A percentile compares a stretch with the other conserved stretches of the same genome.
These are phyloP conservation scores for Gymnosoma rotundatum DNA, from an alignment of 2,888 invertebrate genomes.

Conservation along the genomic window DNA sequence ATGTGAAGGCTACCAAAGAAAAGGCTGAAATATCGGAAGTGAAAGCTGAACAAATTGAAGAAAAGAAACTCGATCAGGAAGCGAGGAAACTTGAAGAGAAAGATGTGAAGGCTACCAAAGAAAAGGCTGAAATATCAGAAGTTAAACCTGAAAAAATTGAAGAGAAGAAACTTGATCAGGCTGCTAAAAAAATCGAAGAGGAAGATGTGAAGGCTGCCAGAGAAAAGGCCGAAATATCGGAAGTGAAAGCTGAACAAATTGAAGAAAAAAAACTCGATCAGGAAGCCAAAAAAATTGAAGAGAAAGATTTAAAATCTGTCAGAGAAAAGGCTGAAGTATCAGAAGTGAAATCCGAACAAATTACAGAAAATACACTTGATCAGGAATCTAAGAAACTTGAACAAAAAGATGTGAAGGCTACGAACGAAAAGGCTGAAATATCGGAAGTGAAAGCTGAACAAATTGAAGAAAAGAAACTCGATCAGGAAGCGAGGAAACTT, in stretches of 20 bases:
- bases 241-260: too few species aligned
- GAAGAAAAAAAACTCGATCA: too few species aligned
- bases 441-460: conserved; percentile 15
- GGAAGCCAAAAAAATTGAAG: too few species aligned
- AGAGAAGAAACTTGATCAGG: too few species aligned
- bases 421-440: background rate
- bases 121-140: too few species aligned
- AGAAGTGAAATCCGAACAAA: conserved; percentile 14
- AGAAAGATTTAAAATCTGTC: too few species aligned
- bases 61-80: conserved; percentile 35
- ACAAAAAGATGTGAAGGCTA: conserved; percentile 32
- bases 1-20: background rate
- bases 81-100: conserved; percentile 29
- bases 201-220: too few species aligned
- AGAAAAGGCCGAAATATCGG: too few species aligned
- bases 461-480: conserved; percentile 14
- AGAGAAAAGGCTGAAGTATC: conserved; percentile 15
- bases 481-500: background rate
- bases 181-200: too few species aligned
- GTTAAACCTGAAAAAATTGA: too few species aligned
- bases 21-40: conserved; percentile 57
- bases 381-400: background rate
- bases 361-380: conserved; percentile 25
- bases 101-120: too few species aligned
- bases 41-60: conserved; percentile 69